Percentiles rank a stretch among this genome's conserved stretches.
Evolutionary conservation across 2,113 vertebrate species (phyloP).

Genomic region (Lophotis ruficrista): DNA sequence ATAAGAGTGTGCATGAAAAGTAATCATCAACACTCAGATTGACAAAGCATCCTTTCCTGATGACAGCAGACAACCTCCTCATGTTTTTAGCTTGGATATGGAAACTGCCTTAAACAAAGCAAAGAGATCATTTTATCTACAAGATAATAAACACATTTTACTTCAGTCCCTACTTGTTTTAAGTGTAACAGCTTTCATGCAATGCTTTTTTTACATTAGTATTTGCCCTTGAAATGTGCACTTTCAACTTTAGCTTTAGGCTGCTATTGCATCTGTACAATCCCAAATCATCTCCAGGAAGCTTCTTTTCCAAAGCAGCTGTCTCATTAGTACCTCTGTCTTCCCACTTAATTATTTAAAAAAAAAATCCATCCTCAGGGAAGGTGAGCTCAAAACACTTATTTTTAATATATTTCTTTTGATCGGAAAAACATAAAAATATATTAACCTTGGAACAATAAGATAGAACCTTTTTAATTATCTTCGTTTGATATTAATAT

Average conservation of each 20-base stretch:
- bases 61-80: not conserved
- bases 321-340: conserved; percentile 25
- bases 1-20: not conserved
- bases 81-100: not conserved
- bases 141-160: not conserved
- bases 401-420: conserved; percentile 31
- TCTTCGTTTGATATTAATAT: conserved; percentile 34
- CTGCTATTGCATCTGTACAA: not conserved
- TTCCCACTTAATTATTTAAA: conserved; percentile 30
- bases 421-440: conserved; percentile 41
- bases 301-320: not conserved
- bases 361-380: conserved; percentile 40
- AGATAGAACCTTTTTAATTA: conserved; percentile 2
- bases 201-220: not conserved
- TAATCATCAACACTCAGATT: not conserved
- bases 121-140: not conserved
- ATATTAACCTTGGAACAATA: conserved; percentile 42
- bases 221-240: conserved; percentile 46
- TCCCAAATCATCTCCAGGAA: not conserved
- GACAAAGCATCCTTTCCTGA: not conserved
- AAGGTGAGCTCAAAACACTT: conserved; percentile 28
- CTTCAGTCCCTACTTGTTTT: not conserved
- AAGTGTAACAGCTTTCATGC: not conserved
- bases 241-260: conserved; percentile 48
- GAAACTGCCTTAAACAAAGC: conserved; percentile 2